Percentiles rank a stretch among this genome's conserved stretches.
Evolutionary conservation across 2,797 vertebrate species (phyloP).

Genomic region (Trematomus bernacchii): DNA sequence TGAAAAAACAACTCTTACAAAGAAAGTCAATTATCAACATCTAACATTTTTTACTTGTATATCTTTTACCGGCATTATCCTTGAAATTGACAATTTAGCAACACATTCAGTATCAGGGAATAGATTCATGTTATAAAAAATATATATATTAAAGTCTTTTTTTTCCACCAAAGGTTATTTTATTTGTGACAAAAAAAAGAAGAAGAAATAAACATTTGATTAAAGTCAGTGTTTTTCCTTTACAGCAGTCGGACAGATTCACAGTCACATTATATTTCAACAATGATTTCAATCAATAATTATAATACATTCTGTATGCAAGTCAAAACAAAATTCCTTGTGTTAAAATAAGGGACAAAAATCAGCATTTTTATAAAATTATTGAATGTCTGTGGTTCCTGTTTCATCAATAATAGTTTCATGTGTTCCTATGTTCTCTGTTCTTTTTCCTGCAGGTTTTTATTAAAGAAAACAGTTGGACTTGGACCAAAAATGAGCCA

Average conservation of each 20-base stretch:
- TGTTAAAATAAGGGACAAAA: neutral
- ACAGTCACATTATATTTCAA: conserved; percentile 46
- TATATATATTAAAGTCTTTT: neutral
- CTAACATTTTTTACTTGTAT: neutral
- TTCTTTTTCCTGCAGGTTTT: neutral
- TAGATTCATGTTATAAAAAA: neutral
- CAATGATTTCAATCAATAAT: conserved; percentile 31
- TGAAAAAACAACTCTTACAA: conserved; percentile 43
- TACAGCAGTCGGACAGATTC: conserved; percentile 67
- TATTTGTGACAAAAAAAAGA: conserved; percentile 73
- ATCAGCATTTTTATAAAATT: neutral
- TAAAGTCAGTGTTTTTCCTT: conserved; percentile 10
- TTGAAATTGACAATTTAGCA: neutral
- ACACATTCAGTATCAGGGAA: neutral
- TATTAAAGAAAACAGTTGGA: neutral
- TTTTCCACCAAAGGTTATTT: conserved; percentile 35
- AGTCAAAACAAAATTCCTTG: neutral
- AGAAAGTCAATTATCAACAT: neutral
- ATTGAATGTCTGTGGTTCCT: neutral
- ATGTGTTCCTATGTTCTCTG: conserved; percentile 14
- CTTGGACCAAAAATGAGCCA: neutral
- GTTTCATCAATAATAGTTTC: conserved; percentile 18
- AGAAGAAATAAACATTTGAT: conserved; percentile 59
- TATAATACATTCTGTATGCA: conserved; percentile 22
- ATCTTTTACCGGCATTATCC: neutral